Evolutionary conservation across 2,797 vertebrate species (phyloP).

Genomic region (Dryobates pubescens): DNA sequence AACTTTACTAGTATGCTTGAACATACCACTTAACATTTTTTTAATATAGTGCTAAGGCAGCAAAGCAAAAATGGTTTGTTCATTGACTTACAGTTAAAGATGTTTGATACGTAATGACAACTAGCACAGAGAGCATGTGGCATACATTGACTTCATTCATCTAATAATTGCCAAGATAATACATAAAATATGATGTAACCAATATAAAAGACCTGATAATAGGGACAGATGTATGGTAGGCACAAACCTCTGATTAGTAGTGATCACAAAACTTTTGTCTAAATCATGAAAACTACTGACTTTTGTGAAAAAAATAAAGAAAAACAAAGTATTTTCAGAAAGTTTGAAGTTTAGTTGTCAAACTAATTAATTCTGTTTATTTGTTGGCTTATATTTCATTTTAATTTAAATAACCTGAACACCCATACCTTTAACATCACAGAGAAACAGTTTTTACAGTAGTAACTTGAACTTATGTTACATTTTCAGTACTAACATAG

Average conservation of each 20-base stretch:
- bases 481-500: background rate
- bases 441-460: background rate
- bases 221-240: background rate
- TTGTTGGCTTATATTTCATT: background rate
- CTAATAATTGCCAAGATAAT: background rate
- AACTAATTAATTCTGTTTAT: background rate
- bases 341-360: background rate
- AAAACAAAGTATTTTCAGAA: background rate
- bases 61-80: background rate
- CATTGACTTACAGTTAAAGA: background rate
- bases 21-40: background rate
- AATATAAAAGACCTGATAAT: background rate
- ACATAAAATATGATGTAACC: background rate
- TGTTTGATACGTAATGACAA: background rate
- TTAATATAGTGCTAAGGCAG: background rate
- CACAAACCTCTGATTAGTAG: background rate
- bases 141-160: background rate
- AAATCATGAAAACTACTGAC: background rate
- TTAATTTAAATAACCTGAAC: background rate
- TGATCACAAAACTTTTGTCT: fast-evolving
- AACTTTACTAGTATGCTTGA: background rate
- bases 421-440: background rate
- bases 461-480: background rate
- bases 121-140: background rate
- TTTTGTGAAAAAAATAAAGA: background rate